Base-by-base conservation (phyloP, 2,797 vertebrate genomes). In the Sandelia bainsii region DNA sequence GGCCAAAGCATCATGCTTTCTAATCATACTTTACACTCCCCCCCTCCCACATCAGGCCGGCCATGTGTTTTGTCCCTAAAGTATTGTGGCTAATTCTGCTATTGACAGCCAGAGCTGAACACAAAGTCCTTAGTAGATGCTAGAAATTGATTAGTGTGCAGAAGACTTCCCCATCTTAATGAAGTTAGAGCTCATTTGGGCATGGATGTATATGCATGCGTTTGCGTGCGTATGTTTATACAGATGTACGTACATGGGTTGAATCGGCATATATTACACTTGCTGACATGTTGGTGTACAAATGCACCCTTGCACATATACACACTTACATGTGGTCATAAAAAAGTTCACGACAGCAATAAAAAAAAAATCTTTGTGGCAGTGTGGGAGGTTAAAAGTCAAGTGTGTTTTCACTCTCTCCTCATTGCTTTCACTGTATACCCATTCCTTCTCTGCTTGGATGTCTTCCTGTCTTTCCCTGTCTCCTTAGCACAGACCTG, bases 131-230 rank as follows among this genome's bases (percentile, higher is more conserved):
- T 84, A 62, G 83, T 79, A 76, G 83, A 87, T 84, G 79, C 48
- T 85, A 70, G 81, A 86, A 91, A 93, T 90, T 89, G 89, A 93
- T 93, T 90, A 78, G 80, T 81, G 77, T 80, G 79, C 86, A 84
- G 62, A 76, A 70, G 80, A 81, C 77, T 80, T 56, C 46, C 74
- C 66, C 74, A 72, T 79, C 67, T 71, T 90, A 87, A 92, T 92
- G 79, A 86, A 87, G 88, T 90, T 86, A 86, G 72, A 77, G 85
- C 81, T 87, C 75, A 89, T 67, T 71, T 72, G 64, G 57, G 51
- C 57, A 37, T 69, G 29, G 51, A 68, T 72, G 49, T 69, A 54
- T 49, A 54, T 49, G 23, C 46, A 56, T 50, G 67, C 19, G 56
- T 62, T 6, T 49, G 32, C 42, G 56, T 50, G 68, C 20, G 56